Evolutionary conservation across 2,888 invertebrate genomes (phyloP).

Genomic region (Griposia aprilina): DNA sequence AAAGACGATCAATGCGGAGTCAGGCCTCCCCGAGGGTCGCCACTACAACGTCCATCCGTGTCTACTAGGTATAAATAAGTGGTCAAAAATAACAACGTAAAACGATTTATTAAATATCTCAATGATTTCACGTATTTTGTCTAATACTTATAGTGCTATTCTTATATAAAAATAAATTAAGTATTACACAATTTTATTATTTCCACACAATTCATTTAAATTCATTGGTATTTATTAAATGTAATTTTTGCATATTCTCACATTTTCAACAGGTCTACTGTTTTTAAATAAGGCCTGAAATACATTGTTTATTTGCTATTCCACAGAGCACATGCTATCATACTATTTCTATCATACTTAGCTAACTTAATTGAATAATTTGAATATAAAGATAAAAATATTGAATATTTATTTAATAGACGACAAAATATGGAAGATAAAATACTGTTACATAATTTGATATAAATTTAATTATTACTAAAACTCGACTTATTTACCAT

Average conservation of each 20-base stretch:
- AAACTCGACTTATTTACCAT: constrained; percentile 16
- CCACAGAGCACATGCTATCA: constrained; percentile 42
- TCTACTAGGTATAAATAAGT: constrained; percentile 12
- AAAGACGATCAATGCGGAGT: background rate
- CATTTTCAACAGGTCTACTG: constrained; percentile 32
- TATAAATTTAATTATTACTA: constrained; percentile 27
- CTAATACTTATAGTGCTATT: constrained; percentile 55
- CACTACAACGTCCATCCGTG: background rate
- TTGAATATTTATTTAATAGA: constrained; percentile 47
- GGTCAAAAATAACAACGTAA: constrained; percentile 61
- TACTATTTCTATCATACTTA: constrained; percentile 35
- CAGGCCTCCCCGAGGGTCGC: background rate
- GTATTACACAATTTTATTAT: constrained; percentile 51
- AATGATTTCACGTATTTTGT: constrained; percentile 58
- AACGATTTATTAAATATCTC: constrained; percentile 65
- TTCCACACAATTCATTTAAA: constrained; percentile 47
- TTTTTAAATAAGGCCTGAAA: constrained; percentile 56
- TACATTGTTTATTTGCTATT: constrained; percentile 59
- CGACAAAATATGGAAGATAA: constrained; percentile 56
- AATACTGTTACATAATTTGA: constrained; percentile 50
- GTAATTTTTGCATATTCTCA: constrained; percentile 30
- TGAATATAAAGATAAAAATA: constrained; percentile 56
- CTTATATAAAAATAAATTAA: constrained; percentile 70
- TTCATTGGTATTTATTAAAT: constrained; percentile 33
- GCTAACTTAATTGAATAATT: constrained; percentile 24